Evolutionary conservation across 2,888 invertebrate genomes (phyloP).

Genomic region (Meliscaeva auricollis): DNA sequence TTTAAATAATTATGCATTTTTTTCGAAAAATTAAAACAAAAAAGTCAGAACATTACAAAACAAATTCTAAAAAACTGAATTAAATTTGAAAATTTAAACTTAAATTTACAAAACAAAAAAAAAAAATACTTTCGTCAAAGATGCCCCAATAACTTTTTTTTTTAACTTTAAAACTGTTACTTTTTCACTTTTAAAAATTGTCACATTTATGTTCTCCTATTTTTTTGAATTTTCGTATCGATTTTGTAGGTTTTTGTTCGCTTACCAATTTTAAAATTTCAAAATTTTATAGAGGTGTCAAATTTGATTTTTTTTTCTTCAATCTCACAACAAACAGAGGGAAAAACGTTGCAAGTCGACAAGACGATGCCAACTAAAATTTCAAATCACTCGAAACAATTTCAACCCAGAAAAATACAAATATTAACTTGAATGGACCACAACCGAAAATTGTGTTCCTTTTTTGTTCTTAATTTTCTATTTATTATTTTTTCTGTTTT

Average conservation of each 20-base stretch:
- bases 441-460: constrained; percentile 22
- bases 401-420: constrained; percentile 55
- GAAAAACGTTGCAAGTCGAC: constrained; percentile 61
- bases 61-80: no score
- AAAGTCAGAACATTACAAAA: no score
- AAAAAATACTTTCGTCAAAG: not conserved
- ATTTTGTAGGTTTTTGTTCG: not conserved
- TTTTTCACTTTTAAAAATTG: not conserved
- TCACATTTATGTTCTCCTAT: not conserved
- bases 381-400: constrained; percentile 55
- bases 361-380: constrained; percentile 68
- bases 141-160: not conserved
- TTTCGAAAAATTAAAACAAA: no score
- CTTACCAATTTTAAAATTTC: constrained; percentile 53
- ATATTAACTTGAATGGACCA: constrained; percentile 25
- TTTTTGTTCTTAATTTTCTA: constrained; percentile 24
- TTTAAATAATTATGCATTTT: no score
- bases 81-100: no score
- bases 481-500: constrained; percentile 19
- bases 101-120: not conserved
- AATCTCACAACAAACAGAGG: constrained; percentile 13
- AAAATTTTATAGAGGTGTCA: constrained; percentile 16
- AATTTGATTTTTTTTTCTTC: constrained; percentile 9
- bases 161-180: not conserved
- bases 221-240: not conserved